Evolutionary conservation across 1,140 invertebrate genomes (phyloP), one percentile per base, ranked within the genome.

Genomic region (Drosophila pseudoananassae): DNA sequence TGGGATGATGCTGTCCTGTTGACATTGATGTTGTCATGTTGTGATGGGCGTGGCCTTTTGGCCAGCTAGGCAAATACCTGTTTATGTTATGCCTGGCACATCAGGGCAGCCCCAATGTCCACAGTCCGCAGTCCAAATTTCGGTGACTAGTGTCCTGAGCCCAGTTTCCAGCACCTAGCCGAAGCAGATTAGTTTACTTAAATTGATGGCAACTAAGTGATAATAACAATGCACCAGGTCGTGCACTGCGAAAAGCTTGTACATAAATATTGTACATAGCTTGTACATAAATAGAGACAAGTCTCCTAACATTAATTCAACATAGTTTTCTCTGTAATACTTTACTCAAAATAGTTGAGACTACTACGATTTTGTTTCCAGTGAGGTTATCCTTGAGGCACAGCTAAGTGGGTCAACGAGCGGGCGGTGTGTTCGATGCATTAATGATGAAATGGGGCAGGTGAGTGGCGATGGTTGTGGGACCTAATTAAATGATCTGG

Each of bases 171-270:
- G 14, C 27, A 14, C n/a, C 23, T 31, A 63, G 57, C 46, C n/a
- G 2, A 4, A 43, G 83, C 83, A 84, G 84, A 89, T 89, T 89
- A 89, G 84, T 89, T 89, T 84, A 76, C 79, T 78, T 73, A 89
- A 89, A 89, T 84, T 90, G 78, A 89, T 89, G 80, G 81, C 77
- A 89, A 89, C 85, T 89, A 85, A 76, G 77, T 65, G 77, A 74
- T 78, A 78, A 84, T 89, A 89, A 89, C 77, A 89, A 58, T 52
- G 63, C 36, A 38, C 38, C 25, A 29, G 45, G 27, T 47, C 60
- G 10, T n/a, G 46, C 63, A 55, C 59, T 29, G 45, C 17, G 50
- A 53, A 50, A 71, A 60, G 49, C 14, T 65, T 55, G 54, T 4
- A 10, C 12, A 10, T 10, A 9, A 7, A 31, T 31, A 27, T 17